Evolutionary conservation across 2,888 invertebrate genomes (phyloP), one percentile per base, ranked within the genome.

Genomic region (Ophioninae sp.): DNA sequence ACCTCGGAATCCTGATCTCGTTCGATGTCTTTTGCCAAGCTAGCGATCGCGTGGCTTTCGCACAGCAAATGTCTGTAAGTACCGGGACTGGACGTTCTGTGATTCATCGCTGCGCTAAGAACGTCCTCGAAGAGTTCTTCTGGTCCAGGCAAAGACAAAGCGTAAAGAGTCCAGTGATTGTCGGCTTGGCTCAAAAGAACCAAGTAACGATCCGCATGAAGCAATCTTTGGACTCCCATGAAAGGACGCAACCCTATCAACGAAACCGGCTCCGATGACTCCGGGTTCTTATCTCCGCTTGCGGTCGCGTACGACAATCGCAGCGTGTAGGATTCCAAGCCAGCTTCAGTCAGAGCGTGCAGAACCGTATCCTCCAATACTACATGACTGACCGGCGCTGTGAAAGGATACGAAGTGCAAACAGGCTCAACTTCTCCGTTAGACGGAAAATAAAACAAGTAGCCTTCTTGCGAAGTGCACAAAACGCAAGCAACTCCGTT

Each of bases 301-400:
- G 94, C 93, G 1, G 93, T 89, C 64, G 93, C 93, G 88, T 96
- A 95, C 0, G 95, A 95, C 74, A 95, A 94, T 37, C 91, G 88
- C 17, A 92, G 79, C 0, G 96, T 96, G 89, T 97, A 97, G 0
- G 96, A 95, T 92, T 97, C 97, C 63, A 97, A 93, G 0, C 97
- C 96, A 79, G 95, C 95, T 84, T 95, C 95, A 0, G 96, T 96
- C 22, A 97, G 92, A 0, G 96, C 96, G 90, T 96, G 96, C n/a
- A 96, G 91, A 69, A 95, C 94, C 83, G 95, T 95, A 86, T 95
- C 94, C 88, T 96, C 96, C 84, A 96, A 93, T 44, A 95, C 94
- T 51, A 96, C 94, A 88, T 95, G 94, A 84, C 94, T 93, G 22
- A 96, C 95, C 5, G 95, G 95, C 0, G 96, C 95, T 0, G 96